phyloP scores from a whole-genome alignment of 2,888 invertebrate species.

The Chloroclystis v-ata region DNA sequence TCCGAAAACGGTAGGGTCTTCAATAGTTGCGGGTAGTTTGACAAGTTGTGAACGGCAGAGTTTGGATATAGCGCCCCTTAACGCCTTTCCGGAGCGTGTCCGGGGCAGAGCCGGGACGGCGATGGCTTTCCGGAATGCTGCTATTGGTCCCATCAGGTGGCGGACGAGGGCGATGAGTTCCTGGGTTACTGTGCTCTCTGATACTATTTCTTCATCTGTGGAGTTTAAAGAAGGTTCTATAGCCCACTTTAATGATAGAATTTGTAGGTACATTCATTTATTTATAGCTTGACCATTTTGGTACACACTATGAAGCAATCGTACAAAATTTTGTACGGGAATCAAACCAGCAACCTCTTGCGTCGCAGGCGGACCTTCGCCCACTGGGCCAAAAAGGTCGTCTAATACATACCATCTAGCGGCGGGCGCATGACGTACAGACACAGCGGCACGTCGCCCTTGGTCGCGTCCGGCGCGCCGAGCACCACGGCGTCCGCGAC shows the following conservation, averaged over 20 bases:
- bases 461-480: slow-evolving; percentile 92
- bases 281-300: too few relatives aligned
- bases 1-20: slow-evolving; percentile 89
- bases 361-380: too few relatives aligned
- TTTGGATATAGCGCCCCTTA: slow-evolving; percentile 90
- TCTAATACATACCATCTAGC: slow-evolving; percentile 61
- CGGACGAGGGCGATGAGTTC: slow-evolving; percentile 66
- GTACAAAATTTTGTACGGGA: too few relatives aligned
- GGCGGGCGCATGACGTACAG: slow-evolving; percentile 86
- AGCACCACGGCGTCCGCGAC: slow-evolving; percentile 93
- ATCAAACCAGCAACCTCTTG: too few relatives aligned
- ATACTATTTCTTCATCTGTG: slow-evolving; percentile 67
- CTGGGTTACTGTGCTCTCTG: slow-evolving; percentile 64
- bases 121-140: slow-evolving; percentile 88
- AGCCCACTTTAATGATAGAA: too few relatives aligned
- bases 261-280: too few relatives aligned
- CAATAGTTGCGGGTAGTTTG: slow-evolving; percentile 90
- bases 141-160: slow-evolving; percentile 89
- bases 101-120: slow-evolving; percentile 90
- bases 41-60: slow-evolving; percentile 89
- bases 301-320: too few relatives aligned
- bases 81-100: slow-evolving; percentile 84
- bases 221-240: background rate
- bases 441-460: slow-evolving; percentile 94
- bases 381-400: too few relatives aligned